Evolutionary conservation across 1,140 invertebrate genomes (phyloP).

Genomic region (Asobara japonica): DNA sequence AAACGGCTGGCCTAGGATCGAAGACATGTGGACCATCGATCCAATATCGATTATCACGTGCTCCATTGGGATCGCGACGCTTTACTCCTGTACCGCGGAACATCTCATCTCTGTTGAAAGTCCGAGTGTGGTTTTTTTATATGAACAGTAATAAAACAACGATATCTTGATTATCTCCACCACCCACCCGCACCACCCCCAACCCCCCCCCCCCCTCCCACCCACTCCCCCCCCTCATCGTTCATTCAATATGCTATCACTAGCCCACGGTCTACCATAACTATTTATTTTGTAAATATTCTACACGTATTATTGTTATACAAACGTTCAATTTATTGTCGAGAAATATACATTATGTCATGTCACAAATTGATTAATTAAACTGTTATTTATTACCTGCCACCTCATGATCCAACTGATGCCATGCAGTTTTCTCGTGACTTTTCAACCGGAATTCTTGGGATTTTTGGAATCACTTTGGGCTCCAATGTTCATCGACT

Average conservation of each 20-base stretch:
- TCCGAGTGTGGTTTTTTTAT: not conserved
- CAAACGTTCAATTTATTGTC: constrained; percentile 42
- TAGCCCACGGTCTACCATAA: constrained; percentile 41
- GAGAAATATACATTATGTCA: constrained; percentile 50
- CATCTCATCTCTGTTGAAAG: constrained; percentile 5
- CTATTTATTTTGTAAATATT: constrained; percentile 59
- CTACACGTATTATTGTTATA: constrained; percentile 53
- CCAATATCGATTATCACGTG: not conserved
- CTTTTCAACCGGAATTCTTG: too few relatives aligned
- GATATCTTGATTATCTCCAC: too few relatives aligned
- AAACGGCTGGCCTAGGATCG: constrained; percentile 42
- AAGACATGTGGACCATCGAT: not conserved
- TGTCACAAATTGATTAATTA: constrained; percentile 23
- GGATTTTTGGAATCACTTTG: too few relatives aligned
- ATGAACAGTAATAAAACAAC: not conserved
- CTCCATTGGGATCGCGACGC: constrained; percentile 32
- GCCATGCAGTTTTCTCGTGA: too few relatives aligned
- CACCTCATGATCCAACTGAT: too few relatives aligned
- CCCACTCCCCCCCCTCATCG: not conserved
- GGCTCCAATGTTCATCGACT: not conserved
- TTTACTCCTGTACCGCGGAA: constrained; percentile 32
- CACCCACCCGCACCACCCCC: too few relatives aligned
- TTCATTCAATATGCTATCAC: constrained; percentile 36
- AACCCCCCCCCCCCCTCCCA: constrained; percentile 7
- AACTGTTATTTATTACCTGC: constrained; percentile 7